Base-by-base conservation (phyloP, 2,888 invertebrate species). In the Tethea ocularis region DNA sequence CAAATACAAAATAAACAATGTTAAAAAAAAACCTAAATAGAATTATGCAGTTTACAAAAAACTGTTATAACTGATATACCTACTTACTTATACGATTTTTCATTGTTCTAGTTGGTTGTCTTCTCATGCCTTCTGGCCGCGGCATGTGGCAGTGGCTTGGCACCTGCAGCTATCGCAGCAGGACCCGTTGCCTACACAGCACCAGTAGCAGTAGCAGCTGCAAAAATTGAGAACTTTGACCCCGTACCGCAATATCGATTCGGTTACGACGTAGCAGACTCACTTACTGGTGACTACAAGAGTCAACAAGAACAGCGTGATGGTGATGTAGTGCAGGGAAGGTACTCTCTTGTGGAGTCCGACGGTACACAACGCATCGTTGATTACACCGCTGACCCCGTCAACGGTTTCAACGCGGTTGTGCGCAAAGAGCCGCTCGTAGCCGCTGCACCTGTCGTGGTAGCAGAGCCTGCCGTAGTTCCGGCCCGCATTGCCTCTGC, bases 181-280 rank as follows among this genome's bases (percentile, higher is more conserved):
- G 84, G 84, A 1, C 80, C 87, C 0, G 80, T 84, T 1, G 85
- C 85, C 0, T 83, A 83, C 23, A 76, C 84, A 5, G 83, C 84
- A 0, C 74, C 84, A 0, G 54, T 33, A 15, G 80, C 77, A 15
- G 81, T 85, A 4, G 83, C 86, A 1, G 2, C 46, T 46, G 88
- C 89, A 10, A 79, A 86, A 36, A 71, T 89, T 2, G 91, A 89
- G 62, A 86, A 94, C 61, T 94, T 92, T 75, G 94, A 94, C 75
- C 91, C 94, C 0, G 77, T 89, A 55, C 95, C 95, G 0, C 94
- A 94, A 76, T 95, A 95, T 82, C 80, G 82, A 63, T 92, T 86
- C 62, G 93, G 89, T 46, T 92, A 93, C 68, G 79, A 87, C 52
- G 93, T 93, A 20, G 87, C 88, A 0, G 93, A 93, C 66, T 83